Evolutionary conservation across 2,113 vertebrate species (phyloP).

Genomic region (Scatophagus argus): DNA sequence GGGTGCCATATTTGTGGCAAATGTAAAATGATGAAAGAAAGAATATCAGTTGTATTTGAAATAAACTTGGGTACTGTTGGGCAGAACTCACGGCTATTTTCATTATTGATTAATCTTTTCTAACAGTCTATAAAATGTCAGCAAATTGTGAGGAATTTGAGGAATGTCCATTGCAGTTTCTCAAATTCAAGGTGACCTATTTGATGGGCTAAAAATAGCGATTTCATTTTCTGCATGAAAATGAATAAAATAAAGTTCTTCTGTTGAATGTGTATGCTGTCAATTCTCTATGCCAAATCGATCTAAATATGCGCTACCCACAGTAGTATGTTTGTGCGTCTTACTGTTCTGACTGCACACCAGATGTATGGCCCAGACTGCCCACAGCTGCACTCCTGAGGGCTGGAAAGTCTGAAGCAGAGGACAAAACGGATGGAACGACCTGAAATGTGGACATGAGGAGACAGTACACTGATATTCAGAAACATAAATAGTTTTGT

Average conservation of each 20-base stretch:
- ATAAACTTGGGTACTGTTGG: background rate
- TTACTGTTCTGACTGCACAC: conserved; percentile 95
- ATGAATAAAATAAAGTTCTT: no score
- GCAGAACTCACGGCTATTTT: background rate
- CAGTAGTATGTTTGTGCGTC: conserved; percentile 48
- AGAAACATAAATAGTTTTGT: no score
- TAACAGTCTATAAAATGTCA: no score
- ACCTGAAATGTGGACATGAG: conserved; percentile 78
- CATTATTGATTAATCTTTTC: background rate
- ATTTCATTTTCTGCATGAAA: background rate
- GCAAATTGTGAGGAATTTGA: no score
- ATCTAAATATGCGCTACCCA: background rate
- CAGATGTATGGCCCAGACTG: conserved; percentile 95
- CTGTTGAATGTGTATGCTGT: background rate
- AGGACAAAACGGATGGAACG: conserved; percentile 91
- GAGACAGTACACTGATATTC: background rate
- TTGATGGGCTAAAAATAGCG: background rate
- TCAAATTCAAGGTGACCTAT: background rate
- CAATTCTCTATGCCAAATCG: background rate
- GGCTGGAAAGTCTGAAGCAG: conserved; percentile 90
- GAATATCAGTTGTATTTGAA: background rate
- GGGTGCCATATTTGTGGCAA: background rate
- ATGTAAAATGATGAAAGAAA: background rate
- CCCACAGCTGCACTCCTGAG: conserved; percentile 95
- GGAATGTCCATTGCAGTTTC: no score